Evolutionary conservation across 1,140 invertebrate species (phyloP), one percentile per base, ranked within the genome.

Genomic region (Tribolium madens): DNA sequence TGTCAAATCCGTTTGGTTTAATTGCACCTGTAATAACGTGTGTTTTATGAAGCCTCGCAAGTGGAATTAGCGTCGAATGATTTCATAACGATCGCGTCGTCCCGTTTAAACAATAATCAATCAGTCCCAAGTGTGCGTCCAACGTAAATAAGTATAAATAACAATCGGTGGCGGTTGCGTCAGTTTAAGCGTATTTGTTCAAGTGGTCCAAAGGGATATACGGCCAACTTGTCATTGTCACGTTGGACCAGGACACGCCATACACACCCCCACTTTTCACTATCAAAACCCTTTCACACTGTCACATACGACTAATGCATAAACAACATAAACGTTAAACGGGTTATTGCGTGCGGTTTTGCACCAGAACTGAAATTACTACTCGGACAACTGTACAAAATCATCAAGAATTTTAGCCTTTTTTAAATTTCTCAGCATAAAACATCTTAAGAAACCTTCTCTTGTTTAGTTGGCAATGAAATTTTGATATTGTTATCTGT

Each of bases 81-180:
- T 72, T 72, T 52, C 46, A 72, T 72, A 72, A 72, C 70, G 70
- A 72, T 72, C 47, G 47, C 14, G 18, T 12, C 69, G 47, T 71
- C 21, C 21, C 21, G 69, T 71, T 48, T 47, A 42, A 26, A 72
- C 42, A 72, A 72, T 72, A 72, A 72, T 72, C 70, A 72, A 72
- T 72, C 70, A 72, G 70, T 72, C 70, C 70, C 70, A 72, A 72
- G 70, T 72, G 70, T 72, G 47, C 72, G 12, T 33, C 18, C 36
- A 74, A 42, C 53, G 72, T 74, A 74, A 74, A 74, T 74, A 74
- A 74, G 53, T 74, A 74, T 74, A 74, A 74, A 74, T 74, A 74
- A 74, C 72, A 57, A 74, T 74, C 50, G 72, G 50, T 57, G 50
- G 47, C 69, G 47, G 69, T 70, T 46, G 68, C 71, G 71, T 73